Evolutionary conservation across 2,888 invertebrate genomes (phyloP), one percentile per base, ranked within the genome.

Genomic region (Loripinus fragilis): DNA sequence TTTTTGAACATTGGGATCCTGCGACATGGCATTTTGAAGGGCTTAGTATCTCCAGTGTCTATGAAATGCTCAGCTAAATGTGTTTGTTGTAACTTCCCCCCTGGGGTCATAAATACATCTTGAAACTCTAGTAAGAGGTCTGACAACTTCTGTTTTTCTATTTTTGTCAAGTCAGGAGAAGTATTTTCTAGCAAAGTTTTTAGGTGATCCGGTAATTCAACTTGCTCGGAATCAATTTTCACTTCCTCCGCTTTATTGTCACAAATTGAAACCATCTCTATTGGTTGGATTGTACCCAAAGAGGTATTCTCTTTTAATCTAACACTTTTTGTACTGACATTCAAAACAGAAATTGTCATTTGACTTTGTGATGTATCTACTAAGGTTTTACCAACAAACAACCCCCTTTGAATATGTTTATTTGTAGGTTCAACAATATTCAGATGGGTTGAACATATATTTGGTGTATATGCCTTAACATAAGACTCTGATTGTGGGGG

Each of bases 41-140:
- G 55, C 20, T 55, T 55, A 25, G 23, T 23, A 25, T 55, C 55
- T 7, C 55, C 55, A 10, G 55, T 55, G 28, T 55, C 38, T 20
- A 67, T 25, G 42, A 25, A 70, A 12, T 30, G 50, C 33, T 72
- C 72, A 12, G 72, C 48, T 33, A 48, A 23, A 45, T 45, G 23
- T 28, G 72, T 20, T 1, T 25, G 28, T 17, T 48, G 48, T 3
- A 45, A 33, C 50, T n/a, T 23, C 7, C 41, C 70, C 23, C 30
- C 55, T 28, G 55, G 69, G 33, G 69, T n/a, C 38, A 52, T 50
- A 35, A 69, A 69, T 20, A 48, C n/a, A 20, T 60, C 33, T 20
- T 60, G 30, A 20, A 60, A 60, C 20, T 60, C 60, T 20, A 30
- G 33, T 60, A 60, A 3, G 5, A 60, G 17, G 5, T 1, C 28